These are phyloP conservation scores for Tupiocoris notatus DNA, from an alignment of 2,888 invertebrate species.

Conservation along the genomic window DNA sequence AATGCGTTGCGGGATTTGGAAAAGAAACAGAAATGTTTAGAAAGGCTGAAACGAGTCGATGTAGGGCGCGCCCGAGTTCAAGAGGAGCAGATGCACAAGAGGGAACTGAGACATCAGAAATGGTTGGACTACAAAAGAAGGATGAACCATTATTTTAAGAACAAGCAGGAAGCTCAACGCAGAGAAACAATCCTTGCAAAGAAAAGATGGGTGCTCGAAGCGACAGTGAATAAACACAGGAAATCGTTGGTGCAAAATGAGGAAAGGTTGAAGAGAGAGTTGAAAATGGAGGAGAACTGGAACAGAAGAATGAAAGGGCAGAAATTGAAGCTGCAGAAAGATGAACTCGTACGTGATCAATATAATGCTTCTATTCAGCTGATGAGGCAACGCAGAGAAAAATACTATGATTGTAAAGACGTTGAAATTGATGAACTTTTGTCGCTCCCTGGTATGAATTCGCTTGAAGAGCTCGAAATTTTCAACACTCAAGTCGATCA, in stretches of 20 bases:
- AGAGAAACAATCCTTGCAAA: conserved; percentile 5
- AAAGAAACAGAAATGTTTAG: conserved; percentile 4
- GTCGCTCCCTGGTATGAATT: conserved; percentile 28
- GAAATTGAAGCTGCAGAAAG: conserved; percentile 28
- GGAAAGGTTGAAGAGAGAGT: conserved; percentile 26
- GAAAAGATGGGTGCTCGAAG: conserved; percentile 26
- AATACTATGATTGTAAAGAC: conserved; percentile 23
- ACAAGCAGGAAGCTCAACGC: conserved; percentile 17
- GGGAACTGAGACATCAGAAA: conserved; percentile 12
- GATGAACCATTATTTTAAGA: conserved; percentile 21
- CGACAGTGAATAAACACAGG: conserved; percentile 18
- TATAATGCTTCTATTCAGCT: conserved; percentile 27
- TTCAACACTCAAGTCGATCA: conserved; percentile 29
- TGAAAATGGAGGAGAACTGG: conserved; percentile 23
- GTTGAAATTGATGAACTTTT: conserved; percentile 34
- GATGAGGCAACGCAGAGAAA: conserved; percentile 20
- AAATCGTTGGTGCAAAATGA: conserved; percentile 7
- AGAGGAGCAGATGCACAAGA: background rate
- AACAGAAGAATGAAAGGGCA: conserved; percentile 16
- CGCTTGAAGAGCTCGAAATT: conserved; percentile 23
- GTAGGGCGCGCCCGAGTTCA: background rate
- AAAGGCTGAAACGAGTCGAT: conserved; percentile 4
- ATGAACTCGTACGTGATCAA: conserved; percentile 24
- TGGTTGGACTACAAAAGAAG: conserved; percentile 14
- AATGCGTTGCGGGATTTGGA: no score